phyloP scores from a whole-genome alignment of 2,113 vertebrate species.

The Anolis carolinensis region DNA sequence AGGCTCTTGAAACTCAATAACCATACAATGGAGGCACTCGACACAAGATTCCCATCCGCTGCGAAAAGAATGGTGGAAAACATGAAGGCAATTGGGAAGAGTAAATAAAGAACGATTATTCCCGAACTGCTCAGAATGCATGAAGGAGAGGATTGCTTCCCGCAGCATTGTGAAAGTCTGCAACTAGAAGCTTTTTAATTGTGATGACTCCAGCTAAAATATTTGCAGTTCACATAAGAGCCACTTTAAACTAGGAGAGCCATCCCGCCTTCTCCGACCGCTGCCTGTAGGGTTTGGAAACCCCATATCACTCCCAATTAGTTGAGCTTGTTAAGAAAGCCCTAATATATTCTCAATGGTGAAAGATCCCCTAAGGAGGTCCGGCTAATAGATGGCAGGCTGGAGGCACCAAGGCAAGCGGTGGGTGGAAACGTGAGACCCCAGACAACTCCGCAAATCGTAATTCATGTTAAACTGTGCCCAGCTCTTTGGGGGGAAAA shows the following conservation, averaged over 20 bases:
- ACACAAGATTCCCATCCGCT: too few relatives aligned
- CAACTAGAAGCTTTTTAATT: slow-evolving; percentile 32
- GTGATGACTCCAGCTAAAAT: slow-evolving; percentile 63
- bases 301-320: slow-evolving; percentile 83
- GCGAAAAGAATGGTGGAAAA: too few relatives aligned
- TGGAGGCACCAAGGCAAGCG: slow-evolving; percentile 64
- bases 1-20: too few relatives aligned
- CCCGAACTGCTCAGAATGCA: background rate
- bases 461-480: slow-evolving; percentile 62
- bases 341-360: slow-evolving; percentile 89
- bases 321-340: slow-evolving; percentile 77
- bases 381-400: slow-evolving; percentile 89
- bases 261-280: too few relatives aligned
- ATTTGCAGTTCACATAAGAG: slow-evolving; percentile 17
- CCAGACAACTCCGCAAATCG: slow-evolving; percentile 61
- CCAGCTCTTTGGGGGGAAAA: slow-evolving; percentile 41
- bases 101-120: background rate
- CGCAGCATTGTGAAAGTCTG: background rate
- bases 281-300: slow-evolving; percentile 62
- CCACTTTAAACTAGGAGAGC: slow-evolving; percentile 58
- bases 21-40: too few relatives aligned
- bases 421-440: slow-evolving; percentile 73
- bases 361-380: slow-evolving; percentile 87
- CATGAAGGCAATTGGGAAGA: background rate
- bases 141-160: background rate